Evolutionary conservation across 2,888 invertebrate species (phyloP), one percentile per base, ranked within the genome.

Genomic region (Mythimna impura): DNA sequence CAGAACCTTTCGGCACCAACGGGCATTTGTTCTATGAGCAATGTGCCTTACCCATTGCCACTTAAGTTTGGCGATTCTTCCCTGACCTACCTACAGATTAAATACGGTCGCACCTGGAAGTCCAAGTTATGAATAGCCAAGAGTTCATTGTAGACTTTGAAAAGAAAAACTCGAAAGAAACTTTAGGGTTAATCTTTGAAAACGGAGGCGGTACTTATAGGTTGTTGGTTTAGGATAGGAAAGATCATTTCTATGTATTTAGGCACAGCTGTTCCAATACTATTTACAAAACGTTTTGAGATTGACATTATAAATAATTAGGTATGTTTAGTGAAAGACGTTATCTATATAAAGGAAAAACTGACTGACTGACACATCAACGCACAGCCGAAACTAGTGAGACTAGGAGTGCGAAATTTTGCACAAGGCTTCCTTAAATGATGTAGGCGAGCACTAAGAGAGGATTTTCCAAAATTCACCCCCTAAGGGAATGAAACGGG

Each of bases 181-280:
- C 30, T 78, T 30, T 30, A 50, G 52, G 22, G 40, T 20, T 40
- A 62, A 55, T 77, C 54, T 77, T 62, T 34, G 7, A 50, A 78
- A 78, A 50, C 22, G 36, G 30, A 70, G 22, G 34, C 34, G 50
- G 20, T 58, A 34, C 50, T 12, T 54, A 17, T 10, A 30, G 12
- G 36, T 30, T 78, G 62, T 75, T 75, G n/a, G 17, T 57, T 78
- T 62, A 57, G 50, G 40, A 71, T 20, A 22, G 12, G 55, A 61
- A 75, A 54, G 20, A 78, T 71, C 0, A 25, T 57, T 57, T 62
- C 12, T 57, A n/a, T 71, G 30, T 71, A 57, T 70, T 40, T 55
- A 70, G 20, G 47, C 7, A 61, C 60, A 54, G 17, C 12, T 50
- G 22, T 50, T 22, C 14, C 17, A 10, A 30, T 55, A 12, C 25